Conservation (phyloP, 2,797 vertebrate genomes). For the Protosalanx chinensis region DNA sequence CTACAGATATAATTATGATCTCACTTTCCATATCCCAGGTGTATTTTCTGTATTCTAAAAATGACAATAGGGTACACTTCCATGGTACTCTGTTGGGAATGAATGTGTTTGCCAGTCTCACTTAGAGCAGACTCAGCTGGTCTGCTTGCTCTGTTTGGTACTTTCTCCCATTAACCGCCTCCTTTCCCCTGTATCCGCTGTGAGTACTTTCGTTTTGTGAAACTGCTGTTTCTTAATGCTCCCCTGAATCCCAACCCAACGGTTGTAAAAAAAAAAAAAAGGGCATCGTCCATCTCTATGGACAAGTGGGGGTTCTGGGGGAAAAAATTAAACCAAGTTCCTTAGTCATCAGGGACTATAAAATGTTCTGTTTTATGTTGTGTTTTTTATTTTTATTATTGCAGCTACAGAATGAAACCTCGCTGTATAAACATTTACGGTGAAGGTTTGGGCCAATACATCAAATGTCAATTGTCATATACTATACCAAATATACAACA, state of each 20-base stretch:
- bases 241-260: constrained; percentile 77
- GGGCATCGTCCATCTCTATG: constrained; percentile 45
- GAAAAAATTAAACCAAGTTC: constrained; percentile 57
- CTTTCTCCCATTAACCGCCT: constrained; percentile 74
- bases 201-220: constrained; percentile 76
- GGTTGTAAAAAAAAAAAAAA: constrained; percentile 66
- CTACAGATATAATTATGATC: not conserved
- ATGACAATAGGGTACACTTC: not conserved
- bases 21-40: not conserved
- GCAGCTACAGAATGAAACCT: constrained; percentile 46
- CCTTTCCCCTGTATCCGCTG: constrained; percentile 72
- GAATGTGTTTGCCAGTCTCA: not conserved
- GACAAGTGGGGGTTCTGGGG: constrained; percentile 41
- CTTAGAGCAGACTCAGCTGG: constrained; percentile 30
- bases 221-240: constrained; percentile 79
- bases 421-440: constrained; percentile 40
- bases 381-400: constrained; percentile 34
- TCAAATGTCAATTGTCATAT: constrained; percentile 43
- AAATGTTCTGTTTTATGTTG: constrained; percentile 56
- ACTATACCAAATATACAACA: constrained; percentile 27
- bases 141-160: constrained; percentile 32
- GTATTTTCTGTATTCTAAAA: not conserved
- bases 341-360: constrained; percentile 47
- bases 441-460: constrained; percentile 18
- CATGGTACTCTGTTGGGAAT: too few relatives aligned